Base-by-base conservation (phyloP, 2,113 vertebrate species). In the Nibea albiflora region DNA sequence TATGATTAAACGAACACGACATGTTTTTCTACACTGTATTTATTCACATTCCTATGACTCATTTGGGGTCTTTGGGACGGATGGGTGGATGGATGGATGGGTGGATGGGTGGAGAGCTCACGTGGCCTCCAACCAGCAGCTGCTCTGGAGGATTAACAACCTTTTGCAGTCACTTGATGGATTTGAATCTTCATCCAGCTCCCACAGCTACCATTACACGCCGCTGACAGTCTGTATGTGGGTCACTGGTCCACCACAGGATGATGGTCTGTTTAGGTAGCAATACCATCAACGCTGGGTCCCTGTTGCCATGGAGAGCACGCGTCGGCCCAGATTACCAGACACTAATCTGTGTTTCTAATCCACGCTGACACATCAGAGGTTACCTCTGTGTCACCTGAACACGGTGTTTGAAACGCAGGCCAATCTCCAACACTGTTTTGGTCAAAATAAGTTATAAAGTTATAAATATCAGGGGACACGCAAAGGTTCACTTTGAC, bases 341-440 rank as follows among this genome's bases (percentile, higher is more conserved):
- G 42, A 12, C 11, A 0, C 54, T 90, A 91, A 90, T 90, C 86
- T 87, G 66, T 11, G 72, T 56, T 64, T 50, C 52, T 90, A 90
- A 90, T 90, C 86, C 85, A 65, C 44, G 22, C 5, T 12, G 42
- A 47, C 52, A 20, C 56, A 81, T 66, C 61, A 85, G 9, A 76
- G 64, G 63, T 66, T 70, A 44, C 2, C 35, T 42, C n/a, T 5
- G 70, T 24, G 47, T 78, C 39, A 81, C 69, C 68, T 78, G 78
- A 73, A 14, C 22, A 8, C 5, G 22, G 35, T 5, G 39, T 64
- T 22, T 44, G 35, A 4, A 26, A 46, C 47, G 3, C 56, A 46
- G 44, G 44, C 12, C 8, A 8, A 35, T 8, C 31, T 31, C 31
- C 46, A 47, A 35, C 31, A 35, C 7, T 35, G 31, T 35, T 35